Conservation (phyloP, 2,888 invertebrate species). For the Mythimna impura region DNA sequence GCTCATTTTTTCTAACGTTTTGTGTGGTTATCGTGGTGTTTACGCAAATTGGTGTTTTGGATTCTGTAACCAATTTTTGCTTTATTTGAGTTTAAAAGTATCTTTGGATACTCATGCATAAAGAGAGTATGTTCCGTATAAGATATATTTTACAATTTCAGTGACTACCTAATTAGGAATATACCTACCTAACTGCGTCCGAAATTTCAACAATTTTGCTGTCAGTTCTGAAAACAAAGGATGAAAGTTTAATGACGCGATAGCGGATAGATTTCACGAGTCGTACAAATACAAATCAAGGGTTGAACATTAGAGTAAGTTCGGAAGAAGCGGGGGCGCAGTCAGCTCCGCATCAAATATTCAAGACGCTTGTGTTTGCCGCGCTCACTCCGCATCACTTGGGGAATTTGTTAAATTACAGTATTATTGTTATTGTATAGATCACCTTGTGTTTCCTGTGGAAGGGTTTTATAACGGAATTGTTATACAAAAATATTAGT, state of each 20-base stretch:
- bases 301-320: slow-evolving; percentile 76
- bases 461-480: slow-evolving; percentile 1
- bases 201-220: slow-evolving; percentile 13
- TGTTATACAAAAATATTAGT: background rate
- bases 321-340: slow-evolving; percentile 62
- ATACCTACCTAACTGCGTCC: background rate
- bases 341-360: slow-evolving; percentile 79
- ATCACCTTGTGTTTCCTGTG: background rate
- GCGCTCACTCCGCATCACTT: slow-evolving; percentile 61
- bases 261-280: slow-evolving; percentile 62
- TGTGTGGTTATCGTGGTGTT: slow-evolving; percentile 26
- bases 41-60: slow-evolving; percentile 37
- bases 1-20: slow-evolving; percentile 36
- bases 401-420: slow-evolving; percentile 54
- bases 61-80: background rate
- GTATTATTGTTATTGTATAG: slow-evolving; percentile 35
- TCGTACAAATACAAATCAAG: slow-evolving; percentile 71
- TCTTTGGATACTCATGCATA: background rate
- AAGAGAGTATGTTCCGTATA: background rate
- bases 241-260: slow-evolving; percentile 74
- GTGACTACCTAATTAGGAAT: background rate
- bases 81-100: background rate
- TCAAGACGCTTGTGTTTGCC: slow-evolving; percentile 67
- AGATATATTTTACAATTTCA: background rate
- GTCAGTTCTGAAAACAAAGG: slow-evolving; percentile 63